phyloP scores from a whole-genome alignment of 2,888 invertebrate species.

The Torymus aiolomorphi region DNA sequence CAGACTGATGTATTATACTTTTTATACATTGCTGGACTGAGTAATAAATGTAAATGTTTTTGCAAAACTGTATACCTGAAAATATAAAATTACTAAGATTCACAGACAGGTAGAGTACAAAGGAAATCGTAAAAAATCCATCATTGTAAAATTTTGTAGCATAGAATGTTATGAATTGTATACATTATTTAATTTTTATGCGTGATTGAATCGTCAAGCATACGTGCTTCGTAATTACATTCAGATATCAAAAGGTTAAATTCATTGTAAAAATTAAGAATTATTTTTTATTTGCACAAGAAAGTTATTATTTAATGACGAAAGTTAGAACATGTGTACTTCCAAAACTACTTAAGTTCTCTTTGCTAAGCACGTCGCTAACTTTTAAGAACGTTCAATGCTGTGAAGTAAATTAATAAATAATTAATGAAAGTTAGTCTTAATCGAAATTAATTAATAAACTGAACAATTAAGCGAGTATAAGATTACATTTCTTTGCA shows the following conservation, averaged over 20 bases:
- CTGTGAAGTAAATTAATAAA: constrained; percentile 55
- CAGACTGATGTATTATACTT: constrained; percentile 75
- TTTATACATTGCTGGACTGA: constrained; percentile 72
- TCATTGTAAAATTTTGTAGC: constrained; percentile 70
- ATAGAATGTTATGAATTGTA: constrained; percentile 65
- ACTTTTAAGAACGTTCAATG: constrained; percentile 48
- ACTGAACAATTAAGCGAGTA: constrained; percentile 30
- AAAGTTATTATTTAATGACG: constrained; percentile 55
- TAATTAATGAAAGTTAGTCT: constrained; percentile 44
- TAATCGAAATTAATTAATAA: constrained; percentile 26
- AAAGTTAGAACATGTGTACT: constrained; percentile 47
- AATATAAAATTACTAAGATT: constrained; percentile 65
- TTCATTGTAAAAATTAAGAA: constrained; percentile 37
- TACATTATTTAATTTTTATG: constrained; percentile 63
- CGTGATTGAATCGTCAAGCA: constrained; percentile 44
- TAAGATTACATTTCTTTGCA: constrained; percentile 36
- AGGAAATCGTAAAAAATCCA: constrained; percentile 63
- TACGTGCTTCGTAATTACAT: constrained; percentile 59
- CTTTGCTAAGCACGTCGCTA: constrained; percentile 46
- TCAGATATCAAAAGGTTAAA: constrained; percentile 56
- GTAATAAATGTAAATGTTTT: constrained; percentile 68
- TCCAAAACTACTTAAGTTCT: constrained; percentile 57
- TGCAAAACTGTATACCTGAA: constrained; percentile 68
- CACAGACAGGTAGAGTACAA: constrained; percentile 70
- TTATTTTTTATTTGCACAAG: constrained; percentile 62